Evolutionary conservation across 2,888 invertebrate species (phyloP), one percentile per base, ranked within the genome.

Genomic region (Xestia sexstrigata): DNA sequence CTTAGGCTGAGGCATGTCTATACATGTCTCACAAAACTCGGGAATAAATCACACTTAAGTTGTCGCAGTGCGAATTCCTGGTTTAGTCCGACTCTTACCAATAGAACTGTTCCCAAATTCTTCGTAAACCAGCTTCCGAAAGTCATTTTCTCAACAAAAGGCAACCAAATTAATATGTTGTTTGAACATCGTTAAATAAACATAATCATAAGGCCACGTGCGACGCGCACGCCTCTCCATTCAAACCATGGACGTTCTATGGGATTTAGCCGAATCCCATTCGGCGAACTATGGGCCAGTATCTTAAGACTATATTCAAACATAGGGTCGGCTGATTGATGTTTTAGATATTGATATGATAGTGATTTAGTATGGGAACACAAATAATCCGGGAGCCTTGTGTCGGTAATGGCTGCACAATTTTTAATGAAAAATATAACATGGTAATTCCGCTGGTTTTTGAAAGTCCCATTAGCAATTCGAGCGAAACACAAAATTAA

Each of bases 111-210:
- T 67, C 35, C 35, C 30, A 74, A 87, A 86, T 85, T 74, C 84
- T 79, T 78, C 26, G 73, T 65, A 70, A 88, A 82, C 91, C 90
- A 89, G 92, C 91, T 93, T 93, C 94, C 93, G 91, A 93, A 94
- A 94, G 94, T 94, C 94, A 95, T 95, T 94, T 94, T 90, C 92
- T 90, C 89, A 92, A 95, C 95, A 95, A 95, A 95, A 95, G 94
- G 84, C 91, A 84, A 91, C 93, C 93, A 96, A 96, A 96, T 96
- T 96, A 96, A 96, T 96, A 96, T 95, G 95, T 96, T 96, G 96
- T 96, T 96, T 96, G 96, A 96, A 94, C 95, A 94, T 94, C 91
- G 93, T 94, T 94, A 96, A 94, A 94, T 94, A 96, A 96, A 96
- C 95, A 96, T 95, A 96, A 96, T 96, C 95, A 96, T 84, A 42